Conservation (phyloP, 2,113 vertebrate species). For the Paradoxurus hermaphroditus region DNA sequence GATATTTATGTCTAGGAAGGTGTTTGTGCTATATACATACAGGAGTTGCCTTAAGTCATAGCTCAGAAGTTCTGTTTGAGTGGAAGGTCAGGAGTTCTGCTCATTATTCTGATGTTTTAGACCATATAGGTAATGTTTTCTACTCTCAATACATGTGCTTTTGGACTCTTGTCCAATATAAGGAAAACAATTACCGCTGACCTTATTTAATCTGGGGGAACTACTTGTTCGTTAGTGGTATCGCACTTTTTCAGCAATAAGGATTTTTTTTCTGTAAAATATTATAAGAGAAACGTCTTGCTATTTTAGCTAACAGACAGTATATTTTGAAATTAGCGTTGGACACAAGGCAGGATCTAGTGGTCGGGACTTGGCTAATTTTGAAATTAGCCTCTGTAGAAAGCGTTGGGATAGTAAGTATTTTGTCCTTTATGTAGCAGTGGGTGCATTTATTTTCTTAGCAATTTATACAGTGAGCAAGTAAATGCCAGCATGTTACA, state of each 20-base stretch:
- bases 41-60: not conserved
- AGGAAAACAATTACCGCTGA: not conserved
- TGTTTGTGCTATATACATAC: not conserved
- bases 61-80: not conserved
- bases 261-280: not conserved
- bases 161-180: not conserved
- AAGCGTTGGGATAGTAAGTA: not conserved
- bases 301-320: not conserved
- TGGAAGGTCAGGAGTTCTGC: not conserved
- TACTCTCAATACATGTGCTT: not conserved
- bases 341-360: not conserved
- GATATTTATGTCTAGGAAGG: not conserved
- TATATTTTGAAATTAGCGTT: not conserved
- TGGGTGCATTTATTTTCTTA: slow-evolving; percentile 12
- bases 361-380: not conserved
- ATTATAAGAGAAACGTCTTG: not conserved
- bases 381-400: not conserved
- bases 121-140: not conserved
- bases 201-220: not conserved
- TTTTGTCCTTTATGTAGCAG: not conserved
- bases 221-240: not conserved
- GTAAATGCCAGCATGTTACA: not conserved
- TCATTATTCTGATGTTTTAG: not conserved
- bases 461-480: not conserved
- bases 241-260: not conserved